phyloP scores from a whole-genome alignment of 2,888 invertebrate genomes.

The Choristoneura rosaceana region DNA sequence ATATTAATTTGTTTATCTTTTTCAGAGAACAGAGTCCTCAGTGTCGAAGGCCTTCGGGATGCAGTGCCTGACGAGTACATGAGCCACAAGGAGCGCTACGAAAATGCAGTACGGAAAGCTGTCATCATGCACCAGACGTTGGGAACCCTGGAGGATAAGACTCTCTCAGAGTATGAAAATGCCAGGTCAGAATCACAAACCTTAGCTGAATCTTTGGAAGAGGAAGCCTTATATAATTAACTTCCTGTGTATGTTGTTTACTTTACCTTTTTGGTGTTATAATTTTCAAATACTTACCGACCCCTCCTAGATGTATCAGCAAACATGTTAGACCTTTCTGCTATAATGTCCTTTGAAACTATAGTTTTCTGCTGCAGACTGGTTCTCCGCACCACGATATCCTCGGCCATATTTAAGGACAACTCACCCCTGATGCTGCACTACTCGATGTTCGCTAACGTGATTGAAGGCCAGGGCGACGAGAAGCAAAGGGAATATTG shows the following conservation, averaged over 20 bases:
- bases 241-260: neutral
- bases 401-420: slow-evolving; percentile 88
- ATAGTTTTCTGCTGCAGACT: slow-evolving; percentile 66
- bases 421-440: slow-evolving; percentile 90
- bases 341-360: too few species aligned
- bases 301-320: too few species aligned
- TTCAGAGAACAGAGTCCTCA: slow-evolving; percentile 64
- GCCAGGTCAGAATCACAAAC: slow-evolving; percentile 5
- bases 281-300: too few species aligned
- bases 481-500: slow-evolving; percentile 94
- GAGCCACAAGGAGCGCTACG: slow-evolving; percentile 93
- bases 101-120: slow-evolving; percentile 89
- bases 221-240: too few species aligned
- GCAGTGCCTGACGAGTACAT: slow-evolving; percentile 90
- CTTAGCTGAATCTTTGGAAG: neutral
- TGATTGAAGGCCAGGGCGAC: slow-evolving; percentile 94
- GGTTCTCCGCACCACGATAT: slow-evolving; percentile 85
- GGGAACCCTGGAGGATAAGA: slow-evolving; percentile 50
- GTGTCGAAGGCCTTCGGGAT: slow-evolving; percentile 70
- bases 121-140: slow-evolving; percentile 86
- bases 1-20: slow-evolving; percentile 22
- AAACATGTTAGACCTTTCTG: neutral
- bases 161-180: slow-evolving; percentile 40
- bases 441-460: slow-evolving; percentile 95
- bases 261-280: neutral